A percentile compares a stretch with the other conserved stretches of the same genome.
Evolutionary conservation across 92 coral and sea anemone genomes (phyloP).

Genomic region (Zoanthus sociatus): DNA sequence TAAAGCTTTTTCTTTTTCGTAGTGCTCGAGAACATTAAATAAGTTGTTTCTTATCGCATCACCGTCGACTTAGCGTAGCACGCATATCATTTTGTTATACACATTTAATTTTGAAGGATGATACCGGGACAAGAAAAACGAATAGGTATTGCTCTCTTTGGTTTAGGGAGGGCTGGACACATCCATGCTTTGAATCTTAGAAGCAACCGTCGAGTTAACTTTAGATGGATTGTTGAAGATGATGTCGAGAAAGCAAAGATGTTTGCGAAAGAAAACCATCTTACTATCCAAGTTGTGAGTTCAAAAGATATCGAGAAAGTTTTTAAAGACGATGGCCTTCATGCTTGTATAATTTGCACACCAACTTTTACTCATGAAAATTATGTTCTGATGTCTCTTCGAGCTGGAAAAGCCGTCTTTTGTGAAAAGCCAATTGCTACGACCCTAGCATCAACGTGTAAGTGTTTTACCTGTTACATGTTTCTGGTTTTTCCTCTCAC

Average conservation of each 20-base stretch:
- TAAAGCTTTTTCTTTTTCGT: no score
- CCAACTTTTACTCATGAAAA: constrained; percentile 87
- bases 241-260: constrained; percentile 74
- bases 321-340: constrained; percentile 64
- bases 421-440: constrained; percentile 95
- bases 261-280: constrained; percentile 52
- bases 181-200: constrained; percentile 77
- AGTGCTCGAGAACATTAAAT: no score
- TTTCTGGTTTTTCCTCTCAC: neutral
- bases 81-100: no score
- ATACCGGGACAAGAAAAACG: constrained; percentile 1
- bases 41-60: no score
- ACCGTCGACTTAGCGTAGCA: no score
- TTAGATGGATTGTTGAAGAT: constrained; percentile 85
- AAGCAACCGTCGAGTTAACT: constrained; percentile 65
- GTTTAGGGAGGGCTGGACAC: constrained; percentile 90
- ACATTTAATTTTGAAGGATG: neutral
- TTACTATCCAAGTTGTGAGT: constrained; percentile 62
- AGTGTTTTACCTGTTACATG: neutral
- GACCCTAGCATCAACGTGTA: constrained; percentile 76
- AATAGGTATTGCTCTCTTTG: constrained; percentile 76
- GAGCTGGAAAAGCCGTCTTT: constrained; percentile 91
- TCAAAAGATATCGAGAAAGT: constrained; percentile 56
- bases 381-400: constrained; percentile 70
- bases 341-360: constrained; percentile 83